A percentile compares a stretch with the other conserved stretches of the same genome.
Conservation (phyloP, 92 coral and sea anemone genomes). For the Virgularia gustaviana region DNA sequence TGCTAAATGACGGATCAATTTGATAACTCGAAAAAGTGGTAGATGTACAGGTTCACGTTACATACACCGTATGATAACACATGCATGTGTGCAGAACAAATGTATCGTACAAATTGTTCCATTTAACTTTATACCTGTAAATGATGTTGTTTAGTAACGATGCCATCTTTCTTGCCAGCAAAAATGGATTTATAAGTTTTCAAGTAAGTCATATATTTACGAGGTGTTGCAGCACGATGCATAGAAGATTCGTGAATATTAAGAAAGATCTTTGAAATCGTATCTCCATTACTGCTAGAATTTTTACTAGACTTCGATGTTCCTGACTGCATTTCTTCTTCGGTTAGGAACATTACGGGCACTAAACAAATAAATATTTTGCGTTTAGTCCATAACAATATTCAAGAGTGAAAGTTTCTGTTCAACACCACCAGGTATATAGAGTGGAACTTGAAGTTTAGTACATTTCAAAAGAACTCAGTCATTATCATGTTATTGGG, state of each 20-base stretch:
- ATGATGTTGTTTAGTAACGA: slow-evolving; percentile 91
- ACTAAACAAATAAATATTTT: slow-evolving; percentile 46
- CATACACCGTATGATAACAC: too few relatives aligned
- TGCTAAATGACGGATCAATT: too few relatives aligned
- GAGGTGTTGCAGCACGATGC: slow-evolving; percentile 81
- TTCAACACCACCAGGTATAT: too few relatives aligned
- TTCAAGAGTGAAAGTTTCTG: too few relatives aligned
- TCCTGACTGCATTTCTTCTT: slow-evolving; percentile 61
- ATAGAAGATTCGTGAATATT: slow-evolving; percentile 82
- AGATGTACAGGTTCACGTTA: too few relatives aligned
- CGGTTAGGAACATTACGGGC: slow-evolving; percentile 77
- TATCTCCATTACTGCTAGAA: slow-evolving; percentile 41
- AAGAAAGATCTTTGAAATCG: slow-evolving; percentile 75
- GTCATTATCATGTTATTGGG: too few relatives aligned
- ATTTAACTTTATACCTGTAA: slow-evolving; percentile 61
- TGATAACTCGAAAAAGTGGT: too few relatives aligned
- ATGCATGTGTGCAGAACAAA: background rate
- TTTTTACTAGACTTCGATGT: slow-evolving; percentile 37
- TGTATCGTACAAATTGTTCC: background rate
- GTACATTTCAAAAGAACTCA: too few relatives aligned
- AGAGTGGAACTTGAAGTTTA: too few relatives aligned
- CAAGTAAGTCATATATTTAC: slow-evolving; percentile 93
- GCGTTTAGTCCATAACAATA: too few relatives aligned
- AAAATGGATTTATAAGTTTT: slow-evolving; percentile 86
- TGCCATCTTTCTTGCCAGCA: slow-evolving; percentile 86